phyloP scores from a whole-genome alignment of 23 tunicate genomes.

The Clavelina lepadiformis region DNA sequence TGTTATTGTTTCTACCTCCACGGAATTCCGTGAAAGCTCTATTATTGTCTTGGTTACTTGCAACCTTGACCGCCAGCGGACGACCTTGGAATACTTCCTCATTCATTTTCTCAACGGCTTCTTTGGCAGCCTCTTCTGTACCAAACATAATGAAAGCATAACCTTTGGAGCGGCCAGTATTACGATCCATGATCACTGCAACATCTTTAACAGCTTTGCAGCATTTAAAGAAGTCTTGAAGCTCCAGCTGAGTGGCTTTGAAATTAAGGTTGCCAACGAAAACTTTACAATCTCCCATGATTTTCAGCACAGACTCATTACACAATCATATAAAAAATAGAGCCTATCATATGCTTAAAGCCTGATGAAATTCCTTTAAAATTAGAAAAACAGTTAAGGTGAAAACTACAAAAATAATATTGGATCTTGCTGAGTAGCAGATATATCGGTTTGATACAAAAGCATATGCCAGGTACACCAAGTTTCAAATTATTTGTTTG shows the following conservation, averaged over 20 bases:
- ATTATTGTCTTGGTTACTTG: slow-evolving; percentile 30
- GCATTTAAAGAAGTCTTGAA: slow-evolving; percentile 9
- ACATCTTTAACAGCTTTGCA: slow-evolving; percentile 6
- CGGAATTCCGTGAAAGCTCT: slow-evolving; percentile 8
- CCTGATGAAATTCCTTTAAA: too few relatives aligned
- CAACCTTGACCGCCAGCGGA: slow-evolving; percentile 15
- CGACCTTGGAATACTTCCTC: slow-evolving; percentile 20
- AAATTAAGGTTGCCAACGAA: slow-evolving; percentile 38
- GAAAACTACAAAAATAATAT: too few relatives aligned
- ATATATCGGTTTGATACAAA: too few relatives aligned
- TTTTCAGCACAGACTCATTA: too few relatives aligned
- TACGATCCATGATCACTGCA: slow-evolving; percentile 16
- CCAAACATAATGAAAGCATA: slow-evolving; percentile 31
- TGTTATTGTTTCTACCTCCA: slow-evolving; percentile 2
- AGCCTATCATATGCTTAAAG: too few relatives aligned
- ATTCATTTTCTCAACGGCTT: slow-evolving; percentile 31
- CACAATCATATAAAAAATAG: too few relatives aligned
- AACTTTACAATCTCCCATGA: slow-evolving; percentile 22
- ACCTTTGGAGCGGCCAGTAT: slow-evolving; percentile 23
- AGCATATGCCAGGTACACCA: too few relatives aligned
- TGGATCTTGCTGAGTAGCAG: too few relatives aligned
- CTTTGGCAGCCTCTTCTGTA: slow-evolving; percentile 23
- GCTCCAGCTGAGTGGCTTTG: slow-evolving; percentile 8
- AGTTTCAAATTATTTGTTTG: too few relatives aligned
- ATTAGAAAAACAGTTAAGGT: too few relatives aligned